These are phyloP conservation scores for Drosophila melanica DNA, from an alignment of 1,140 invertebrate species.

Conservation along the genomic window DNA sequence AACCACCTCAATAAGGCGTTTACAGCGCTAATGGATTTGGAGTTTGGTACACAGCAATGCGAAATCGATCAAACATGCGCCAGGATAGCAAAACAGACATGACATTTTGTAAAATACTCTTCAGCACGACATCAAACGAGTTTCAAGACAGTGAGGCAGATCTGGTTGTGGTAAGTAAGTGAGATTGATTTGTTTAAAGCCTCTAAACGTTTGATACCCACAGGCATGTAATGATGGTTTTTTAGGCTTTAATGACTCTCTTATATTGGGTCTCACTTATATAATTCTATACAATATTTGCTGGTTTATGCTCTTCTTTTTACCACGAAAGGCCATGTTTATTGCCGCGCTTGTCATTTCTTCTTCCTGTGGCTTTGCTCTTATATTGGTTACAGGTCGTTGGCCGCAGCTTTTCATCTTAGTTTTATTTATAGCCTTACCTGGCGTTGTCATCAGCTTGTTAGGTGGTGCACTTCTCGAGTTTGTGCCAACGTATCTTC, in stretches of 20 bases:
- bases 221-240: conserved; percentile 59
- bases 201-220: neutral
- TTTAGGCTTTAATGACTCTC: conserved; percentile 52
- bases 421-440: conserved; percentile 47
- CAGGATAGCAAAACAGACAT: conserved; percentile 25
- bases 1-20: neutral
- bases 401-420: conserved; percentile 47
- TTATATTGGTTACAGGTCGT: conserved; percentile 33
- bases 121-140: conserved; percentile 5
- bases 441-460: conserved; percentile 49
- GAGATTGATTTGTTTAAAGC: neutral
- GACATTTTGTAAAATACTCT: conserved; percentile 57
- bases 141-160: conserved; percentile 46
- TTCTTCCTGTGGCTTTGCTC: conserved; percentile 40
- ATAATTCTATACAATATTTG: conserved; percentile 55
- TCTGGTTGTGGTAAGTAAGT: conserved; percentile 20
- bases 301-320: conserved; percentile 49
- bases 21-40: conserved; percentile 55
- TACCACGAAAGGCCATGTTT: conserved; percentile 49
- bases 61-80: conserved; percentile 61
- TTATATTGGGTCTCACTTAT: conserved; percentile 49
- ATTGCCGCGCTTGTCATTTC: conserved; percentile 38
- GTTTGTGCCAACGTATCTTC: conserved; percentile 56
- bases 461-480: conserved; percentile 56
- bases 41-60: conserved; percentile 60